These are phyloP conservation scores for Eublepharis macularius DNA, from an alignment of 2,113 vertebrate species.

Conservation along the genomic window DNA sequence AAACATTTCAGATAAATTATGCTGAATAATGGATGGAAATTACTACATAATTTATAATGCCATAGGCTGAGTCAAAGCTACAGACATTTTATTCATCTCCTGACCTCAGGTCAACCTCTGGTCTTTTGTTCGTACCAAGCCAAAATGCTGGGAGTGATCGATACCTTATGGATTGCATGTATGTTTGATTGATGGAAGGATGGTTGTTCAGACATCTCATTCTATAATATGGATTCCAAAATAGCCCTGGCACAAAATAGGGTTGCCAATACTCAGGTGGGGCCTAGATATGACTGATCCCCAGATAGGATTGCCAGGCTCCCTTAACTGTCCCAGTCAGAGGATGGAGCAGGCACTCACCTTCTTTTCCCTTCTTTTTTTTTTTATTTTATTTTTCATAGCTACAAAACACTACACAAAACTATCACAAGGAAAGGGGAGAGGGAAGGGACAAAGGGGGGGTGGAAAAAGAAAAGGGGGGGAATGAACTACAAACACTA, in stretches of 20 bases:
- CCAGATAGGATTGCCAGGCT: no score
- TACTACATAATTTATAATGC: constrained; percentile 73
- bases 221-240: background rate
- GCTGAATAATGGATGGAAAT: constrained; percentile 77
- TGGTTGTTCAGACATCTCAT: background rate
- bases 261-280: no score
- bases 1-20: constrained; percentile 77
- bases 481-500: no score
- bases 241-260: background rate
- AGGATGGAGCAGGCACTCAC: no score
- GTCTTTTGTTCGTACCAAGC: background rate
- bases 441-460: no score
- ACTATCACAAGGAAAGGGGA: no score
- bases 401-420: no score
- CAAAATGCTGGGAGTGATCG: background rate
- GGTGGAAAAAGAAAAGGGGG: no score
- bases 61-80: constrained; percentile 44
- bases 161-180: background rate
- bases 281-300: no score
- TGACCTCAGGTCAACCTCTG: background rate
- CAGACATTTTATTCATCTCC: constrained; percentile 15
- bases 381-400: no score
- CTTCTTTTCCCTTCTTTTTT: no score
- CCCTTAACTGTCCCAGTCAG: no score
- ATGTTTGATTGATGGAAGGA: background rate